Conservation (phyloP, 30 jellyfish, hydroid and myxozoan genomes). For the Aurelia aurita complex sp. Pacific region DNA sequence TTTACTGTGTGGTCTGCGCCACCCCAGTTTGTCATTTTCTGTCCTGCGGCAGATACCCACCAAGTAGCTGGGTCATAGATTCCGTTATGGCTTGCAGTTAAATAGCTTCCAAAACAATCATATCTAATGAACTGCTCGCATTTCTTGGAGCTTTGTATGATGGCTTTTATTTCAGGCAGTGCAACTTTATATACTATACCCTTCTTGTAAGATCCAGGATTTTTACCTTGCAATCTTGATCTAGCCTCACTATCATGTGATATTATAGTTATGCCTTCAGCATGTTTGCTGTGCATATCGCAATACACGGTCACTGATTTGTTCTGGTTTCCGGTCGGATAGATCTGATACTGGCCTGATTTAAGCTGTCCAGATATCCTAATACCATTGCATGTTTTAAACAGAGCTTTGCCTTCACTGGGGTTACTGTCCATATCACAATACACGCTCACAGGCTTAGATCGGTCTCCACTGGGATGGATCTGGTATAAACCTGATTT, state of each 20-base stretch:
- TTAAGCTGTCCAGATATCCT: too few species aligned
- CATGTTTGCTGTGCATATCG: constrained; percentile 21
- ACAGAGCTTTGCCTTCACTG: too few species aligned
- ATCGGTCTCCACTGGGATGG: neutral
- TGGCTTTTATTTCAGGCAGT: neutral
- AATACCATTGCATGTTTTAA: too few species aligned
- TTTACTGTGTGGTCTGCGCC: constrained; percentile 15
- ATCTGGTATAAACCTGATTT: constrained; percentile 6
- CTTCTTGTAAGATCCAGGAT: neutral
- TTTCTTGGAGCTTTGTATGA: neutral
- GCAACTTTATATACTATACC: neutral
- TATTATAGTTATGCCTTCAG: constrained; percentile 10
- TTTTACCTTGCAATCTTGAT: constrained; percentile 11
- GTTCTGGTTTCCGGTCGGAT: too few species aligned
- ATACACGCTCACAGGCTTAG: constrained; percentile 1
- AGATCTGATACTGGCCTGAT: too few species aligned
- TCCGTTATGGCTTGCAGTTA: neutral
- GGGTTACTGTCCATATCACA: constrained; percentile 15
- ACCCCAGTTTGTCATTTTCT: constrained; percentile 36
- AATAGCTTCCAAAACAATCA: constrained; percentile 4
- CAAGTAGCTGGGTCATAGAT: neutral
- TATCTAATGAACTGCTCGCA: constrained; percentile 26
- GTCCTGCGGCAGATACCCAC: constrained; percentile 19
- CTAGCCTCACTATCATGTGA: constrained; percentile 43
- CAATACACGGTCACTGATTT: constrained; percentile 11